phyloP scores from a whole-genome alignment of 2,797 vertebrate species.

The Enteromius argenteus region DNA sequence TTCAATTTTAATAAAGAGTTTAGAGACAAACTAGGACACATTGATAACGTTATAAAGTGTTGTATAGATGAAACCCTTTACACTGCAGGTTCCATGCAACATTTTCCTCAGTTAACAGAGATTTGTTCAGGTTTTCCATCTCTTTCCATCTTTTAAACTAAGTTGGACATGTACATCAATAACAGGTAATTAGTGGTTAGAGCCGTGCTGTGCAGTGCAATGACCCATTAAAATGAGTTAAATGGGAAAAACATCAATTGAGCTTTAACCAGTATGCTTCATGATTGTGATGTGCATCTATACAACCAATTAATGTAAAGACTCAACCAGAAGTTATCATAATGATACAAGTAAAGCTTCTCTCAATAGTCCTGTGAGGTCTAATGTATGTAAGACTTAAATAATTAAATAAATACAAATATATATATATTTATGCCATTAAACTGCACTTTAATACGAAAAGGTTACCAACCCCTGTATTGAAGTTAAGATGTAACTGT shows the following conservation, averaged over 20 bases:
- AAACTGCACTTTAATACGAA: not conserved
- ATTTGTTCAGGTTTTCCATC: slow-evolving; percentile 38
- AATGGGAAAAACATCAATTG: slow-evolving; percentile 60
- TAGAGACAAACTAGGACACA: not conserved
- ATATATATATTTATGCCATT: not conserved
- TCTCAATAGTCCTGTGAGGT: not conserved
- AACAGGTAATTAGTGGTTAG: slow-evolving; percentile 51
- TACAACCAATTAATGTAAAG: not conserved
- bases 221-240: slow-evolving; percentile 59
- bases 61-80: not conserved
- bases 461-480: too few relatives aligned
- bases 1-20: not conserved
- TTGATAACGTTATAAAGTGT: not conserved
- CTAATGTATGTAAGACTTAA: not conserved
- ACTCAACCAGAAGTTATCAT: not conserved
- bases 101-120: not conserved
- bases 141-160: slow-evolving; percentile 32
- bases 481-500: not conserved
- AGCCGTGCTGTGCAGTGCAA: slow-evolving; percentile 27
- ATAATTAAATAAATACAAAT: not conserved
- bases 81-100: not conserved
- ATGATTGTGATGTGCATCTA: slow-evolving; percentile 33
- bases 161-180: slow-evolving; percentile 47
- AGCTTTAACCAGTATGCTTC: slow-evolving; percentile 35
- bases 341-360: not conserved